Evolutionary conservation across 2,797 vertebrate species (phyloP).

Genomic region (Peromyscus eremicus): DNA sequence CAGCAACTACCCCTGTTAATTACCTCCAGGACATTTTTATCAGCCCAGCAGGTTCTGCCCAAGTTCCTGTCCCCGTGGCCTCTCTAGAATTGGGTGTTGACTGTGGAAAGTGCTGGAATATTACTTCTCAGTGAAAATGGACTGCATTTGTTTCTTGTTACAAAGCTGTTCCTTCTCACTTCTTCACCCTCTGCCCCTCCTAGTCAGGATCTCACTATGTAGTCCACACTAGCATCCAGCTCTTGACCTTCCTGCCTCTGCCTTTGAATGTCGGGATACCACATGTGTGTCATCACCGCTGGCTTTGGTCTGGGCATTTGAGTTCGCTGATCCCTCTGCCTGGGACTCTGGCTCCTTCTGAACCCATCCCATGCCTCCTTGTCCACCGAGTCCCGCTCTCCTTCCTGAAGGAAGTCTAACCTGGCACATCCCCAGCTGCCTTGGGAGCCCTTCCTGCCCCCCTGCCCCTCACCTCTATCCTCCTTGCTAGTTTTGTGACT

Average conservation of each 20-base stretch:
- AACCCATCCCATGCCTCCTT: not conserved
- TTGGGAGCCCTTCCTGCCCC: not conserved
- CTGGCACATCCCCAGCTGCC: not conserved
- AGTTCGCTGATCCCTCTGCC: not conserved
- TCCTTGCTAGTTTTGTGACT: not conserved
- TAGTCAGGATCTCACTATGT: not conserved
- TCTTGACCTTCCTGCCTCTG: not conserved
- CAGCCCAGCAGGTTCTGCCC: not conserved
- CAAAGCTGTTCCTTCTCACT: not conserved
- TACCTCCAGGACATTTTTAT: not conserved
- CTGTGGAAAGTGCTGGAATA: not conserved
- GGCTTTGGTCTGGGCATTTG: not conserved
- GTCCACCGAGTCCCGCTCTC: not conserved
- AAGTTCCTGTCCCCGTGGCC: not conserved
- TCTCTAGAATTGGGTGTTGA: not conserved
- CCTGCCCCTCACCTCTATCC: not conserved
- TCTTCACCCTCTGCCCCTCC: rapidly evolving
- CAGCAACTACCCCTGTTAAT: not conserved
- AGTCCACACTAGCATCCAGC: not conserved
- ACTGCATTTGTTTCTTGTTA: not conserved
- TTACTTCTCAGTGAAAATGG: not conserved
- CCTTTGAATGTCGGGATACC: not conserved
- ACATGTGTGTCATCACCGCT: not conserved
- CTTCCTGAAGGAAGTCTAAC: not conserved
- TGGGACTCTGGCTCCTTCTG: not conserved